Evolutionary conservation across 2,888 invertebrate genomes (phyloP).

Genomic region (Brenthis ino): DNA sequence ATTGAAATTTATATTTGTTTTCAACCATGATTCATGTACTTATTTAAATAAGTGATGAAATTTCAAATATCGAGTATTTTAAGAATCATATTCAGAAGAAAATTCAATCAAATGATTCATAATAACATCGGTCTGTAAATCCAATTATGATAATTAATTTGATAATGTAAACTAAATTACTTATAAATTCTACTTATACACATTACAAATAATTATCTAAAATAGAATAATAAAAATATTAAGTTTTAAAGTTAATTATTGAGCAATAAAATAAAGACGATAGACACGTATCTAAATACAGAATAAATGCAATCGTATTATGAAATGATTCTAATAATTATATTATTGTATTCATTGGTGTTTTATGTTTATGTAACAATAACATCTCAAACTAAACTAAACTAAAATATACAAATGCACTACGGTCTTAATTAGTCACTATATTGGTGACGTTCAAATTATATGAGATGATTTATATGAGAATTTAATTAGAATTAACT

Average conservation of each 20-base stretch:
- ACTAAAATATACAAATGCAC: constrained; percentile 32
- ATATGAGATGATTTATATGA: not conserved
- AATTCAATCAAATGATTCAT: not conserved
- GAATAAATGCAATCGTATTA: constrained; percentile 58
- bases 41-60: no score
- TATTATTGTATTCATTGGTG: constrained; percentile 69
- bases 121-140: constrained; percentile 31
- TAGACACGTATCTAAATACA: constrained; percentile 52
- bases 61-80: not conserved
- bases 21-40: not conserved
- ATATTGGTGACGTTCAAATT: not conserved
- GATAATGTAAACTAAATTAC: constrained; percentile 41
- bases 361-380: constrained; percentile 43
- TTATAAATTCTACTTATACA: constrained; percentile 48
- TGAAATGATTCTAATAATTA: constrained; percentile 48
- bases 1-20: not conserved
- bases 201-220: constrained; percentile 46
- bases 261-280: constrained; percentile 60
- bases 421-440: constrained; percentile 3
- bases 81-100: not conserved
- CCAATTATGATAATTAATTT: constrained; percentile 10
- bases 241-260: constrained; percentile 49
- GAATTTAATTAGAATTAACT: no score
- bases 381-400: constrained; percentile 34
- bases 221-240: constrained; percentile 45